Percentiles rank a stretch among this genome's conserved stretches.
phyloP scores from a whole-genome alignment of 2,113 vertebrate species.

The Strix uralensis region DNA sequence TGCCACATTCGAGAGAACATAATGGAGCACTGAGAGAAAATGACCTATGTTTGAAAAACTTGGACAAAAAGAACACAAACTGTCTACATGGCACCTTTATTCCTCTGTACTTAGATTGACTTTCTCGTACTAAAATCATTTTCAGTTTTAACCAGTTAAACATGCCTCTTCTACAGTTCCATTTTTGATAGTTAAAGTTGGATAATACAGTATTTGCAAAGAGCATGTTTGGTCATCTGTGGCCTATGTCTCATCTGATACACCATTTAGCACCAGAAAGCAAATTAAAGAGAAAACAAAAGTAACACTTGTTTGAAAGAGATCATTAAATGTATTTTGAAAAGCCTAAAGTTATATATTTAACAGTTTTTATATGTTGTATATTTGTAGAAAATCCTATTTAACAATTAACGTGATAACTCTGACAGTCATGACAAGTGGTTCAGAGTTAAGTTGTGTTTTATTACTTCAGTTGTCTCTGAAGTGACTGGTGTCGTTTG shows the following conservation, averaged over 20 bases:
- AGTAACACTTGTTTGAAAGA: constrained; percentile 86
- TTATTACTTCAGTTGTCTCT: constrained; percentile 87
- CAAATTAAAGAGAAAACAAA: constrained; percentile 79
- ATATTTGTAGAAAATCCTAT: constrained; percentile 99
- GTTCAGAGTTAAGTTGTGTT: constrained; percentile 81
- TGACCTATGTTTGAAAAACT: constrained; percentile 55
- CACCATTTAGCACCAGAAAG: constrained; percentile 81
- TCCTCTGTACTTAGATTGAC: constrained; percentile 81
- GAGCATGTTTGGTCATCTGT: constrained; percentile 84
- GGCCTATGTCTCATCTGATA: constrained; percentile 75
- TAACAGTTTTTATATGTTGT: constrained; percentile 99
- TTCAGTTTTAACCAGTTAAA: constrained; percentile 87
- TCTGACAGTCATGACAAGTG: constrained; percentile 79
- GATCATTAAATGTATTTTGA: constrained; percentile 99
- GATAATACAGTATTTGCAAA: constrained; percentile 82
- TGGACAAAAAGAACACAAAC: constrained; percentile 51
- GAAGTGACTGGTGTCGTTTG: constrained; percentile 79
- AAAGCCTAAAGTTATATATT: constrained; percentile 99
- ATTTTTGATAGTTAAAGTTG: constrained; percentile 83
- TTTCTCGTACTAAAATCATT: constrained; percentile 85
- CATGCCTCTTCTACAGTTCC: constrained; percentile 86
- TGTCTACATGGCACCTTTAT: constrained; percentile 77
- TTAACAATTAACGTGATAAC: constrained; percentile 90
- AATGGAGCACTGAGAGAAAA: constrained; percentile 56
- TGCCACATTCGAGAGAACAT: constrained; percentile 39